Evolutionary conservation across 2,888 invertebrate species (phyloP).

Genomic region (Polyommatus iphigenia): DNA sequence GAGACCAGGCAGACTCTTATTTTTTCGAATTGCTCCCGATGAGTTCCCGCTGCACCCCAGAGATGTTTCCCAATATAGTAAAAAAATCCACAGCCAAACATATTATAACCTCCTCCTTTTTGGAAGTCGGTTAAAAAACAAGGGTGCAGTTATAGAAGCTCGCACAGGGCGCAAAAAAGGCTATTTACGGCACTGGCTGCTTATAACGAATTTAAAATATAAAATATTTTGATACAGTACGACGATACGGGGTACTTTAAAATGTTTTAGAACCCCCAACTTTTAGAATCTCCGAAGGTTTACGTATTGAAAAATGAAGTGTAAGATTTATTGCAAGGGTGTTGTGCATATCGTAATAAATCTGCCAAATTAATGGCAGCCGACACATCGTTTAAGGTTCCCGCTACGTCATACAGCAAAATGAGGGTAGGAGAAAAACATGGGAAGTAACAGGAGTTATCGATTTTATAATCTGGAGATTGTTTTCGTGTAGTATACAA

Average conservation of each 20-base stretch:
- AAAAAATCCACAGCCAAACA: too few species aligned
- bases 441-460: conserved; percentile 36
- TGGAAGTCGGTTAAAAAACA: too few species aligned
- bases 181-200: too few species aligned
- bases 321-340: conserved; percentile 47
- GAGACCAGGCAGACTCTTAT: too few species aligned
- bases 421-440: conserved; percentile 52
- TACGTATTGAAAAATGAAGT: conserved; percentile 41
- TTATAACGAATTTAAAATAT: too few species aligned
- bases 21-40: too few species aligned
- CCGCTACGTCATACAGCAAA: conserved; percentile 67
- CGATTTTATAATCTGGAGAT: background rate
- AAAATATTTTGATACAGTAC: too few species aligned
- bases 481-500: background rate
- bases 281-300: background rate
- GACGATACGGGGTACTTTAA: background rate
- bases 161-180: too few species aligned
- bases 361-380: conserved; percentile 72
- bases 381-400: conserved; percentile 75
- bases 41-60: too few species aligned
- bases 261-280: background rate
- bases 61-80: too few species aligned
- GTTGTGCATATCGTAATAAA: conserved; percentile 66
- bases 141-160: too few species aligned
- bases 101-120: too few species aligned